Conservation (phyloP, 1,140 invertebrate genomes). For the Mycetomoellerius zeteki region DNA sequence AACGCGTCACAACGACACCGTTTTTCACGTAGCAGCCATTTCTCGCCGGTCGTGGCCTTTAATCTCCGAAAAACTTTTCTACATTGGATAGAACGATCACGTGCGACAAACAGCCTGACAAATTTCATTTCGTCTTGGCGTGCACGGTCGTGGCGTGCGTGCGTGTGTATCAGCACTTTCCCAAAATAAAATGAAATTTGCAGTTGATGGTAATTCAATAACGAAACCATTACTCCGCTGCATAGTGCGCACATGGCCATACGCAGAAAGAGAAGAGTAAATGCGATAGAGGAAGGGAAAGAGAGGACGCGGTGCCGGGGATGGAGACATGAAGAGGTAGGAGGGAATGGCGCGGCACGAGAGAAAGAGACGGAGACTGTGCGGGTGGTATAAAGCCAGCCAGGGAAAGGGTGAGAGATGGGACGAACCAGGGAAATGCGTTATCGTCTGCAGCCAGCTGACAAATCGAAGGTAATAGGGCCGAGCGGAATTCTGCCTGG, state of each 20-base stretch:
- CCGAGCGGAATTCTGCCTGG: conserved; percentile 80
- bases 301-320: conserved; percentile 31
- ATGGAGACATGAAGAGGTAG: conserved; percentile 60
- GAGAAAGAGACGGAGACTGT: conserved; percentile 65
- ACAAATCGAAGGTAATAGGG: conserved; percentile 85
- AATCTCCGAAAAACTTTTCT: conserved; percentile 41
- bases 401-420: conserved; percentile 70
- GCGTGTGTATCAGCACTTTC: conserved; percentile 70
- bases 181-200: conserved; percentile 79
- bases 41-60: conserved; percentile 1
- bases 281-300: conserved; percentile 57
- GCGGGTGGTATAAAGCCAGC: conserved; percentile 71
- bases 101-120: conserved; percentile 45
- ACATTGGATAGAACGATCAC: conserved; percentile 49
- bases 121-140: conserved; percentile 46
- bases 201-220: conserved; percentile 76
- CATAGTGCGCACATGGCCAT: conserved; percentile 68
- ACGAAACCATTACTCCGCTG: conserved; percentile 75
- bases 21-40: conserved; percentile 20
- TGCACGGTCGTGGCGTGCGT: conserved; percentile 46
- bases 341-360: conserved; percentile 43
- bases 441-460: conserved; percentile 83
- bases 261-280: conserved; percentile 70
- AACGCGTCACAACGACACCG: neutral
- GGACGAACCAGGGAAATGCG: conserved; percentile 80